Evolutionary conservation across 2,888 invertebrate species (phyloP).

Genomic region (Trachelus stipa): DNA sequence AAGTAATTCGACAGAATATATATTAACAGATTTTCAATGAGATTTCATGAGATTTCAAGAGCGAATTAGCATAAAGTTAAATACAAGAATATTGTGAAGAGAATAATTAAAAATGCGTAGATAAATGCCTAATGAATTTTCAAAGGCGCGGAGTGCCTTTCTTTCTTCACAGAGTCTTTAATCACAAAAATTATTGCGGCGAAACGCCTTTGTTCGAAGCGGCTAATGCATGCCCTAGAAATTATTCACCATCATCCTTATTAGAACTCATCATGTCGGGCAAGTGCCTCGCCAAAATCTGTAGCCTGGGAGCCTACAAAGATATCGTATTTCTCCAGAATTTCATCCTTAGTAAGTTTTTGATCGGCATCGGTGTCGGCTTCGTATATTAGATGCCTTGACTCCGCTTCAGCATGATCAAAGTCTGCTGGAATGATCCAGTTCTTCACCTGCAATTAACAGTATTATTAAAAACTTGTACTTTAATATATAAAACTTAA

Average conservation of each 20-base stretch:
- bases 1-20: background rate
- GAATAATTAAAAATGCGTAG: background rate
- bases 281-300: slow-evolving; percentile 96
- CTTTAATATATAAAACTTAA: slow-evolving; percentile 4
- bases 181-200: slow-evolving; percentile 28
- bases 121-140: background rate
- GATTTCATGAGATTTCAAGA: background rate
- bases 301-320: slow-evolving; percentile 99
- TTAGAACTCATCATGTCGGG: slow-evolving; percentile 96
- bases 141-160: background rate
- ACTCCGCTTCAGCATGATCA: slow-evolving; percentile 97
- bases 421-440: slow-evolving; percentile 98
- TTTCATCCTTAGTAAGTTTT: slow-evolving; percentile 87
- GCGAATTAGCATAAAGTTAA: background rate
- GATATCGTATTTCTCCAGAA: slow-evolving; percentile 94
- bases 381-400: slow-evolving; percentile 94
- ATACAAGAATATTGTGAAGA: background rate
- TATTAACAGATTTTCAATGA: slow-evolving; percentile 3
- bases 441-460: slow-evolving; percentile 71
- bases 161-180: slow-evolving; percentile 11
- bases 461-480: slow-evolving; percentile 2
- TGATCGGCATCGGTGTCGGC: slow-evolving; percentile 94
- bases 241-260: background rate
- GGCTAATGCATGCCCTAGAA: slow-evolving; percentile 18
- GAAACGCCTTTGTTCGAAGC: slow-evolving; percentile 14